These are phyloP conservation scores for Synergus gifuensis DNA, from an alignment of 2,888 invertebrate species.

Conservation along the genomic window DNA sequence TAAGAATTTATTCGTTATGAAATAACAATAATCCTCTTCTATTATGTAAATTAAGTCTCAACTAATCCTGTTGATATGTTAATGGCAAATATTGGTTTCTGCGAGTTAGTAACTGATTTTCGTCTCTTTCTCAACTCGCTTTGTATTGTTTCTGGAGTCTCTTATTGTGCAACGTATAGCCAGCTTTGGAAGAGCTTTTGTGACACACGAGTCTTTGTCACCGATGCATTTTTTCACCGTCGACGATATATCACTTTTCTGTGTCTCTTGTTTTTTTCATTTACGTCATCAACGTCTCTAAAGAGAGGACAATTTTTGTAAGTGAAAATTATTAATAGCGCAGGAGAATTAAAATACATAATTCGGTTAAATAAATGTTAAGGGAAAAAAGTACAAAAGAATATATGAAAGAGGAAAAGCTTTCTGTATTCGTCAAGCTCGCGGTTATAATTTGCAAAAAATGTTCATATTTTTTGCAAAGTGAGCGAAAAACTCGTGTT, in stretches of 20 bases:
- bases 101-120: background rate
- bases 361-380: background rate
- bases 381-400: background rate
- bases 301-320: background rate
- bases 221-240: conserved; percentile 47
- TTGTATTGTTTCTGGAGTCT: conserved; percentile 5
- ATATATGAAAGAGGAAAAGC: background rate
- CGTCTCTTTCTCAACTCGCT: background rate
- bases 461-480: background rate
- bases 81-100: background rate
- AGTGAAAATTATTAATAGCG: background rate
- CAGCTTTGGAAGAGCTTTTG: conserved; percentile 56
- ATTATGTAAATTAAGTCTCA: background rate
- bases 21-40: no score
- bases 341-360: background rate
- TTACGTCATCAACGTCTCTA: background rate
- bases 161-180: conserved; percentile 50
- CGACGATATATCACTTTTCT: conserved; percentile 1
- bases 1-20: no score
- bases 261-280: conserved; percentile 9
- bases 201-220: conserved; percentile 52
- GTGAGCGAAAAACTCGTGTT: background rate
- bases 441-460: background rate
- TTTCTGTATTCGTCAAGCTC: conserved; percentile 3
- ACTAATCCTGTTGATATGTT: background rate